Conservation (phyloP, 2,888 invertebrate genomes). For the Andrena bucephala region DNA sequence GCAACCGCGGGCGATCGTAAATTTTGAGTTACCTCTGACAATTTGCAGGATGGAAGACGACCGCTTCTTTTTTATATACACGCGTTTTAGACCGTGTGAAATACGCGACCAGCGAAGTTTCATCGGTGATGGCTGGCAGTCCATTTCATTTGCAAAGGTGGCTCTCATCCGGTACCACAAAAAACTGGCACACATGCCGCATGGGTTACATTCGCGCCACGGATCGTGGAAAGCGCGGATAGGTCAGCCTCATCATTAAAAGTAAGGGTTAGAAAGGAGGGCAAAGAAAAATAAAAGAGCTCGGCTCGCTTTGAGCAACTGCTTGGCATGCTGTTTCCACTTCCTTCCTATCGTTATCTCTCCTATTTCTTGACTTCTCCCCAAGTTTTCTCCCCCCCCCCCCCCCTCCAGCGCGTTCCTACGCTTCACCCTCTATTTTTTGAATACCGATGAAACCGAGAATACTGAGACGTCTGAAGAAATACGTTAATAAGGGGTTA, state of each 20-base stretch:
- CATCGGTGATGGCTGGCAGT: constrained; percentile 48
- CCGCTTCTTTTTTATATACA: neutral
- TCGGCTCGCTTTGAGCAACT: constrained; percentile 70
- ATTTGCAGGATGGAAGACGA: constrained; percentile 25
- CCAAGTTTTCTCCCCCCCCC: neutral
- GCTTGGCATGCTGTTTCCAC: constrained; percentile 71
- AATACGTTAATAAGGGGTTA: neutral
- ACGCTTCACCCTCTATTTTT: neutral
- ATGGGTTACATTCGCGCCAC: constrained; percentile 60
- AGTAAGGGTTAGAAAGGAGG: constrained; percentile 60
- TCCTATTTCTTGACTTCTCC: constrained; percentile 37
- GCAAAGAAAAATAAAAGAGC: constrained; percentile 70
- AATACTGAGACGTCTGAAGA: neutral
- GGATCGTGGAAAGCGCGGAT: constrained; percentile 47
- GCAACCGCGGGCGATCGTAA: neutral
- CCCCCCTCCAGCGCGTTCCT: constrained; percentile 14
- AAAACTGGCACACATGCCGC: constrained; percentile 60
- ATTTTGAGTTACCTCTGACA: constrained; percentile 40
- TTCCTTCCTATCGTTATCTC: constrained; percentile 53
- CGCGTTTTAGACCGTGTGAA: constrained; percentile 19
- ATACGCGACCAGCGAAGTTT: constrained; percentile 38
- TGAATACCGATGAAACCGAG: neutral
- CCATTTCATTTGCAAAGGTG: constrained; percentile 58
- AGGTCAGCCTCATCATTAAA: constrained; percentile 72
- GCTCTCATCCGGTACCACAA: constrained; percentile 56